These are phyloP conservation scores for Corythoichthys intestinalis DNA, from an alignment of 2,113 vertebrate genomes.

Conservation along the genomic window DNA sequence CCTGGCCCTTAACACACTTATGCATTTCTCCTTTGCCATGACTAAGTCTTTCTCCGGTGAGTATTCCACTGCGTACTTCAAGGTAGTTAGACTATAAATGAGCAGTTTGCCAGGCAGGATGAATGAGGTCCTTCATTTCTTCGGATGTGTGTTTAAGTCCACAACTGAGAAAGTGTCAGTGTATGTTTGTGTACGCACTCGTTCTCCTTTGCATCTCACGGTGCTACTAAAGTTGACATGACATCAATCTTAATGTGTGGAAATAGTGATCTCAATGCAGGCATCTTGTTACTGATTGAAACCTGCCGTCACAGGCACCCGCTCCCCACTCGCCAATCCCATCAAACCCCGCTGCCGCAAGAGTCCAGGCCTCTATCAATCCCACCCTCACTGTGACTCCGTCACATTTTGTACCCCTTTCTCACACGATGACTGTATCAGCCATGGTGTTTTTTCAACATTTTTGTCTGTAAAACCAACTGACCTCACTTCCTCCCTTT, in stretches of 20 bases:
- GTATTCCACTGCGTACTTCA: constrained; percentile 67
- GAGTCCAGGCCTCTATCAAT: constrained; percentile 30
- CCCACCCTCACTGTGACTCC: constrained; percentile 10
- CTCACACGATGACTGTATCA: constrained; percentile 31
- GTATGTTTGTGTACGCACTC: constrained; percentile 46
- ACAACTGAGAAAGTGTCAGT: constrained; percentile 59
- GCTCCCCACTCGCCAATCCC: constrained; percentile 15
- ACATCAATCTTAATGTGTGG: constrained; percentile 71
- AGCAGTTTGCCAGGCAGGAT: constrained; percentile 68
- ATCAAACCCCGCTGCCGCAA: not conserved
- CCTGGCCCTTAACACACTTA: constrained; percentile 35
- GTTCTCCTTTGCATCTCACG: constrained; percentile 36
- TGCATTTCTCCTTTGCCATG: constrained; percentile 48
- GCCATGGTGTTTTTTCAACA: not conserved
- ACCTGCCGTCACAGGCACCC: constrained; percentile 55
- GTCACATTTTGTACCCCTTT: constrained; percentile 34
- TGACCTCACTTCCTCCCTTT: constrained; percentile 48
- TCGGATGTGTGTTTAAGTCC: constrained; percentile 70
- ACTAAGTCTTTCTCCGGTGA: constrained; percentile 61
- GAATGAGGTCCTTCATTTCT: constrained; percentile 75
- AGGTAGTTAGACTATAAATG: constrained; percentile 69
- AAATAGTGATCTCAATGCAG: constrained; percentile 77
- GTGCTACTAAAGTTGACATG: constrained; percentile 67
- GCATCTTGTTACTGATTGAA: constrained; percentile 75
- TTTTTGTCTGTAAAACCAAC: constrained; percentile 36